Evolutionary conservation across 1,140 invertebrate species (phyloP), one percentile per base, ranked within the genome.

Genomic region (Chironomus striatipennis): DNA sequence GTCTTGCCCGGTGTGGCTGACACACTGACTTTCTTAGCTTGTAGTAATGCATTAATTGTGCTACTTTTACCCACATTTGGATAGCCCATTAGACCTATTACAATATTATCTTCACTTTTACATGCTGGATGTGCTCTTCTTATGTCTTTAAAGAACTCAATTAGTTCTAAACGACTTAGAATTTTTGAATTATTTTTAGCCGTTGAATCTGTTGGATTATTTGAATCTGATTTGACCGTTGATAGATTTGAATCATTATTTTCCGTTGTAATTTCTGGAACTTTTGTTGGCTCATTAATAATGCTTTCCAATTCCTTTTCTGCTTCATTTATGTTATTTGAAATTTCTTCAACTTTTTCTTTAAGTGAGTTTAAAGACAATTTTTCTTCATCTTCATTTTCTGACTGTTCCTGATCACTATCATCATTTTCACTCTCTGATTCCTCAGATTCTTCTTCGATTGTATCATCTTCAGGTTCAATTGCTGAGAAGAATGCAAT

Each of bases 1-100:
- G 97, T 98, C 85, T 98, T 96, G 43, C 97, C 97, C 0, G 97
- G 97, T 73, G 97, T 99, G 2, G 95, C 91, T 20, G 96, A 98
- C 0, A 98, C 96, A 0, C 94, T 93, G 0, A 96, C 95, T 85
- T 97, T 98, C 82, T 99, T 99, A 12, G 87, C 85, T 75, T 89
- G 88, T 80, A 99, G 85, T 65, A 99, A 83, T 5, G 94, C 87
- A 88, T 99, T 99, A 47, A 99, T 98, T 4, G 97, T 98, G 72
- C 97, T 99, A 85, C 96, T 98, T 85, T 99, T 99, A 15, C 98
- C 98, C 43, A 99, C 98, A 87, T 99, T 99, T 0, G 98, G 98
- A 86, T 99, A 99, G 0, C 98, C 98, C 77, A 98, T 95, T 82
- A 98, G 87, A 65, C 96, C 96, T 76, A 98, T 88, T 43, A 93